Evolutionary conservation across 2,797 vertebrate genomes (phyloP).

Genomic region (Danio tinwini): DNA sequence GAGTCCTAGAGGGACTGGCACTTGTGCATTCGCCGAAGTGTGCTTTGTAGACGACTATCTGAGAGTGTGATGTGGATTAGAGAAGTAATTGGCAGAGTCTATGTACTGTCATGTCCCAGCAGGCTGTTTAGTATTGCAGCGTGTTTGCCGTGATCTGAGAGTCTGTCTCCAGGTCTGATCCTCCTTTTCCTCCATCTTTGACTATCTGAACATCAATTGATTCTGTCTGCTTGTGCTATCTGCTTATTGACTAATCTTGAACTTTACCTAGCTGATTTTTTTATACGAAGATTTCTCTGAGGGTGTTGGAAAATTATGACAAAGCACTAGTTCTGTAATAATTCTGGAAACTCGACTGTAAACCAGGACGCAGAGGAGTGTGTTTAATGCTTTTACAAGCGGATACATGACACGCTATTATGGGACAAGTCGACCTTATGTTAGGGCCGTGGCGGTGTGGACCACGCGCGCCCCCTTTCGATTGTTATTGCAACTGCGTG

Average conservation of each 20-base stretch:
- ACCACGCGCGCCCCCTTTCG: conserved; percentile 77
- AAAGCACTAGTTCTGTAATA: no score
- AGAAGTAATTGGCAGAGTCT: conserved; percentile 81
- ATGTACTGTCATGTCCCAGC: conserved; percentile 81
- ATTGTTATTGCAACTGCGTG: conserved; percentile 67
- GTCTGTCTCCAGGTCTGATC: conserved; percentile 75
- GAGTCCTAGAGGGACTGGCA: not conserved
- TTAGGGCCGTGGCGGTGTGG: conserved; percentile 61
- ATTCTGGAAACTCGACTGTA: conserved; percentile 1
- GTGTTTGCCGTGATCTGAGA: conserved; percentile 75
- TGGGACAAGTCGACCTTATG: not conserved
- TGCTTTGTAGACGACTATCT: conserved; percentile 73
- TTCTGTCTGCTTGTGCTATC: conserved; percentile 63
- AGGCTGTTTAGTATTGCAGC: conserved; percentile 77
- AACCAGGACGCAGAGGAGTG: not conserved
- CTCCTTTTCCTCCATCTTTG: conserved; percentile 69
- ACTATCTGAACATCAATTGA: conserved; percentile 75
- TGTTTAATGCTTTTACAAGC: conserved; percentile 9
- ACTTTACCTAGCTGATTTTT: conserved; percentile 34
- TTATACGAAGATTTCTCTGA: not conserved
- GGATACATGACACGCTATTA: not conserved
- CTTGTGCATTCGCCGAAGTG: conserved; percentile 61
- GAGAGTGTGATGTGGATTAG: conserved; percentile 79
- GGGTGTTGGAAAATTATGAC: not conserved
- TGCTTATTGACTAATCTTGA: conserved; percentile 69